phyloP scores from a whole-genome alignment of 2,888 invertebrate genomes.

The Phaedon cochleariae region DNA sequence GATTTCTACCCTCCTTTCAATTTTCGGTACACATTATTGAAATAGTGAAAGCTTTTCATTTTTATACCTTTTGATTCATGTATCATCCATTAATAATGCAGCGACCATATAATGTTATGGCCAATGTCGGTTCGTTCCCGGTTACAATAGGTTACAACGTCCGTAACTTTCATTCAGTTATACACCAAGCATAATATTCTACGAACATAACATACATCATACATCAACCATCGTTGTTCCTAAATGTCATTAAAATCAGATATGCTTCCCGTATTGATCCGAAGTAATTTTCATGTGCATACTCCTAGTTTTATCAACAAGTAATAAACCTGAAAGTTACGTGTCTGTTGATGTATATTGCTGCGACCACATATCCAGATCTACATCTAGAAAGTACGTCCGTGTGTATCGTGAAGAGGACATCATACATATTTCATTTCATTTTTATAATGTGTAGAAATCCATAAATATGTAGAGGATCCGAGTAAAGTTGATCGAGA shows the following conservation, averaged over 20 bases:
- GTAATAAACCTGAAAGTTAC: slow-evolving; percentile 29
- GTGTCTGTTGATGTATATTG: no score
- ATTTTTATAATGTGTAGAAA: slow-evolving; percentile 3
- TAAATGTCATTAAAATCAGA: slow-evolving; percentile 2
- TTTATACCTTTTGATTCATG: no score
- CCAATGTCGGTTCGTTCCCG: no score
- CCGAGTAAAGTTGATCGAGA: background rate
- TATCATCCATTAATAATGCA: no score
- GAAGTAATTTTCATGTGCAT: slow-evolving; percentile 8
- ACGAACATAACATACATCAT: no score
- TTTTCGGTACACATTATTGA: no score
- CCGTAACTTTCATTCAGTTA: no score
- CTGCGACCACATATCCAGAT: slow-evolving; percentile 9
- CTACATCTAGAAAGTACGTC: slow-evolving; percentile 14
- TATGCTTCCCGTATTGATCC: slow-evolving; percentile 2
- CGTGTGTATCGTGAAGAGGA: slow-evolving; percentile 3
- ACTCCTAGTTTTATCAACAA: slow-evolving; percentile 22
- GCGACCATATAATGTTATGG: no score
- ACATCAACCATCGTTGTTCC: background rate
- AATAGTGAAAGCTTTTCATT: no score
- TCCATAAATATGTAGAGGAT: background rate
- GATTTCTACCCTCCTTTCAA: no score
- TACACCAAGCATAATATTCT: no score
- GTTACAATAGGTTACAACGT: no score
- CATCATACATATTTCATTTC: slow-evolving; percentile 16